Percentiles rank a stretch among this genome's conserved stretches.
phyloP scores from a whole-genome alignment of 2,888 invertebrate genomes.

The Apodemia mormo region DNA sequence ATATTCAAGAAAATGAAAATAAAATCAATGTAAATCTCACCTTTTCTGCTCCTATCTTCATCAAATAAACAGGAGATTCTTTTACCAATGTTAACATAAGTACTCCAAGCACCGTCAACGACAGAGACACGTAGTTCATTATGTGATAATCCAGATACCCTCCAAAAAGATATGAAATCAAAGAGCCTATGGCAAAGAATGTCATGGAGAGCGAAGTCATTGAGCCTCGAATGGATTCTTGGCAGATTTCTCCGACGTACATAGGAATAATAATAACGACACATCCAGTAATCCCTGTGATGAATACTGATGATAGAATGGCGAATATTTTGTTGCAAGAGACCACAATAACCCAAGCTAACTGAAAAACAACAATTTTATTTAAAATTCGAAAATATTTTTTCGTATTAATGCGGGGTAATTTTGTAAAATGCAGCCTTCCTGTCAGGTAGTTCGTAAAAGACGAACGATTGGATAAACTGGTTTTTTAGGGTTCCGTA shows the following conservation, averaged over 20 bases:
- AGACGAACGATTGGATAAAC: no score
- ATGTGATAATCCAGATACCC: slow-evolving; percentile 51
- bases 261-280: slow-evolving; percentile 50
- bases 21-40: slow-evolving; percentile 41
- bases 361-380: slow-evolving; percentile 42
- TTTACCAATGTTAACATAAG: slow-evolving; percentile 46
- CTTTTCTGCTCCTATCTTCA: slow-evolving; percentile 45
- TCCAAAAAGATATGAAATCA: slow-evolving; percentile 51
- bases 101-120: slow-evolving; percentile 45
- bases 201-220: slow-evolving; percentile 44
- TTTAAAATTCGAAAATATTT: slow-evolving; percentile 20
- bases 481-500: no score
- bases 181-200: slow-evolving; percentile 43
- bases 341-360: slow-evolving; percentile 56
- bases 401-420: no score
- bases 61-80: slow-evolving; percentile 49
- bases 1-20: neutral
- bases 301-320: slow-evolving; percentile 50
- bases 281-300: slow-evolving; percentile 55
- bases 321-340: slow-evolving; percentile 50
- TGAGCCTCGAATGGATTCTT: slow-evolving; percentile 46
- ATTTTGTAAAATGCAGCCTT: no score
- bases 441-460: no score
- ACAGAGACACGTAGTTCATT: slow-evolving; percentile 53
- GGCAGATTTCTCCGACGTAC: slow-evolving; percentile 47